Evolutionary conservation across 2,888 invertebrate genomes (phyloP), one percentile per base, ranked within the genome.

Genomic region (Rosalia funebris): DNA sequence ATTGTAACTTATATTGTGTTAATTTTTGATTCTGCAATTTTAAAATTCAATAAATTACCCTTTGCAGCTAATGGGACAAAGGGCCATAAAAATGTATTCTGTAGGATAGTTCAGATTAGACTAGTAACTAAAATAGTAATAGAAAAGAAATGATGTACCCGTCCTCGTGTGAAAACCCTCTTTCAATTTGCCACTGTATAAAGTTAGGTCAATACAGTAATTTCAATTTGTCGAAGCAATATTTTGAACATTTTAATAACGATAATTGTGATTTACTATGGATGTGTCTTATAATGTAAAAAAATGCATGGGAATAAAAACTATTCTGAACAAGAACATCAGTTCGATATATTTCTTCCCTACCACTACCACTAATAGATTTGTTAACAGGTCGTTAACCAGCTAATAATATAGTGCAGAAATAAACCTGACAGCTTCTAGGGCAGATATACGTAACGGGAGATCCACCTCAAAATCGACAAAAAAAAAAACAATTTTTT

Each of bases 271-370:
- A 66, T 63, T 61, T 53, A 57, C 54, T 46, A 39, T 65, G 45
- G 54, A 60, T 64, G 66, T 66, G 66, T 64, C 66, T 66, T 64
- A 66, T 48, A 37, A 52, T 55, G 57, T 56, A 52, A 53, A 56
- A 63, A 66, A 46, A 16, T 54, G 59, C 56, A 61, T 62, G 64
- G 50, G 53, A 64, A 63, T 63, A 63, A 66, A 66, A 60, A 56
- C 52, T 61, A 57, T 60, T 57, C 42, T 45, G 32, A 48, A 54
- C n/a, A 42, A 34, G 5, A 25, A 25, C 3, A 25, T 9, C 3
- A 25, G 25, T 25, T n/a, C n/a, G n/a, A 9, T 25, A 5, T 25
- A 25, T 9, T 25, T 25, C 9, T 25, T 25, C 3, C 25, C 25
- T 9, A 25, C 3, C 9, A 25, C 9, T n/a, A n/a, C n/a, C n/a